Evolutionary conservation across 1,140 invertebrate species (phyloP).

Genomic region (Adelges cooleyi): DNA sequence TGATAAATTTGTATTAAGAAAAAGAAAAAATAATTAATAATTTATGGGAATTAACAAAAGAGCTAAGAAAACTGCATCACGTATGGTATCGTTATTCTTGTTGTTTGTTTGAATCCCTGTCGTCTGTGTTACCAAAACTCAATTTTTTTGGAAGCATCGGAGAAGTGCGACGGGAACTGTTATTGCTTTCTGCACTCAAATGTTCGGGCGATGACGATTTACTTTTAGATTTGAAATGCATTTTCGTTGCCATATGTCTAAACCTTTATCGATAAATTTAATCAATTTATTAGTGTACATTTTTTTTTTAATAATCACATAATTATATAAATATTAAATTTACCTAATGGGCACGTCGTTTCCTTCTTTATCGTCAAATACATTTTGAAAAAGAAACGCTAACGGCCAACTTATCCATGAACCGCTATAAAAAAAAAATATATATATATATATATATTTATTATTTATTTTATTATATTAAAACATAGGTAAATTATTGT

Average conservation of each 20-base stretch:
- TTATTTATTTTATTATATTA: background rate
- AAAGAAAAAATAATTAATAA: no score
- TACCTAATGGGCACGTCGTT: constrained; percentile 71
- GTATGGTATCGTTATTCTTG: background rate
- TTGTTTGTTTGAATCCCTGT: background rate
- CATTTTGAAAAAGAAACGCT: constrained; percentile 70
- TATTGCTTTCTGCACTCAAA: background rate
- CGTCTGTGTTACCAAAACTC: background rate
- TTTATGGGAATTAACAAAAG: no score
- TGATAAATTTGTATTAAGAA: no score
- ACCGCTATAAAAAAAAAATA: constrained; percentile 39
- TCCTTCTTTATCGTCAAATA: constrained; percentile 39
- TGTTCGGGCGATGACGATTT: constrained; percentile 27
- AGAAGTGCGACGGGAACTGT: constrained; percentile 13
- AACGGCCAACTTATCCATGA: constrained; percentile 86
- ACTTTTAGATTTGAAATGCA: constrained; percentile 44
- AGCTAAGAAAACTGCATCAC: no score
- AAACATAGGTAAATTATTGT: no score
- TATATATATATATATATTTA: background rate
- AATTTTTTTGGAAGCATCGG: constrained; percentile 16
- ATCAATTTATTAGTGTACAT: background rate
- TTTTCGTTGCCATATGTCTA: constrained; percentile 67
- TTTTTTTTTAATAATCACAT: constrained; percentile 26
- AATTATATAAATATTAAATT: constrained; percentile 26
- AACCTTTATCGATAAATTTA: constrained; percentile 44